Evolutionary conservation across 2,888 invertebrate genomes (phyloP).

Genomic region (Melanophora roralis): DNA sequence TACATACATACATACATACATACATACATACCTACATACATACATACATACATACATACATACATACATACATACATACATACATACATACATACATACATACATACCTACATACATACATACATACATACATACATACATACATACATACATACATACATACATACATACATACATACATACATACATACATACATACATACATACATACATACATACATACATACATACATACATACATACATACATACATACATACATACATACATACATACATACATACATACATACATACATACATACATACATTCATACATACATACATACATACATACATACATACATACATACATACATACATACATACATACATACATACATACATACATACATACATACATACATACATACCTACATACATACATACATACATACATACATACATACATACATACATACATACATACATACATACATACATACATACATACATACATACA

Average conservation of each 20-base stretch:
- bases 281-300: slow-evolving; percentile 4
- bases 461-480: slow-evolving; percentile 4
- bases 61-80: background rate
- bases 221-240: slow-evolving; percentile 4
- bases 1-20: background rate
- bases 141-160: background rate
- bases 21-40: no score
- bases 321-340: slow-evolving; percentile 4
- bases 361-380: slow-evolving; percentile 4
- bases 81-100: background rate
- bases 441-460: slow-evolving; percentile 4
- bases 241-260: slow-evolving; percentile 4
- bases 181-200: slow-evolving; percentile 1
- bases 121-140: background rate
- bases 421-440: slow-evolving; percentile 4
- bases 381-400: slow-evolving; percentile 4
- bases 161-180: background rate
- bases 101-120: no score
- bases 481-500: slow-evolving; percentile 4
- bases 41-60: background rate
- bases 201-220: slow-evolving; percentile 4
- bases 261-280: slow-evolving; percentile 4
- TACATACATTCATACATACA: slow-evolving; percentile 1
- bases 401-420: no score
- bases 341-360: slow-evolving; percentile 4